These are phyloP conservation scores for Ochlodes sylvanus DNA, from an alignment of 2,888 invertebrate species.

Conservation along the genomic window DNA sequence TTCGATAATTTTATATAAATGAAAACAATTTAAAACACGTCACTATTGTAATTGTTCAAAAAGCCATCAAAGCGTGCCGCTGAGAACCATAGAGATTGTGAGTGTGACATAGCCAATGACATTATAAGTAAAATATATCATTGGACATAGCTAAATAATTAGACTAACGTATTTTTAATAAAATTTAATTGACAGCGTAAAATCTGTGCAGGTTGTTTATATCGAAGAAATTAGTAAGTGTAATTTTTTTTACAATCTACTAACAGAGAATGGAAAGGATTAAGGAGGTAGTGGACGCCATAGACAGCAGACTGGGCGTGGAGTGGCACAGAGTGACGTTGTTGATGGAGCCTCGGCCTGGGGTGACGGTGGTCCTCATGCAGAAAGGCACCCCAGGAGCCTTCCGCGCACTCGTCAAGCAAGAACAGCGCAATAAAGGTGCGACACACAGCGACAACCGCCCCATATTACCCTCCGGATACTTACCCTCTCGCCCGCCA, in stretches of 20 bases:
- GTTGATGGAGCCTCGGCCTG: constrained; percentile 69
- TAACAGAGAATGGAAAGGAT: constrained; percentile 60
- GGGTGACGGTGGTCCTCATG: constrained; percentile 61
- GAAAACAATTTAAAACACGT: too few relatives aligned
- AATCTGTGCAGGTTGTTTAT: too few relatives aligned
- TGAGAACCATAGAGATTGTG: too few relatives aligned
- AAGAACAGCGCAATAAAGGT: constrained; percentile 63
- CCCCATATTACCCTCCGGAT: constrained; percentile 53
- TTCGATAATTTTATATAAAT: too few relatives aligned
- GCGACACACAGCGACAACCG: constrained; percentile 40
- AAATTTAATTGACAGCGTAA: too few relatives aligned
- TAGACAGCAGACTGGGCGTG: constrained; percentile 52
- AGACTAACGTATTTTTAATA: too few relatives aligned
- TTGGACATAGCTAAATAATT: too few relatives aligned
- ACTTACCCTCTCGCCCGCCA: constrained; percentile 60
- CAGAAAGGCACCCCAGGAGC: constrained; percentile 62
- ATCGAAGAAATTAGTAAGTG: too few relatives aligned
- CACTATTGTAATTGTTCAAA: too few relatives aligned
- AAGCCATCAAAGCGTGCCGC: too few relatives aligned
- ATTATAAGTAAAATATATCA: too few relatives aligned
- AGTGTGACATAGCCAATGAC: too few relatives aligned
- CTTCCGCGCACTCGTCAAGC: constrained; percentile 56
- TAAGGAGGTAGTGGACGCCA: constrained; percentile 54
- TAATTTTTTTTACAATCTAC: background rate
- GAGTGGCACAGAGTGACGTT: constrained; percentile 66